Percentiles rank a stretch among this genome's conserved stretches.
Evolutionary conservation across 1,140 invertebrate species (phyloP).

Genomic region (Dendrolimus kikuchii): DNA sequence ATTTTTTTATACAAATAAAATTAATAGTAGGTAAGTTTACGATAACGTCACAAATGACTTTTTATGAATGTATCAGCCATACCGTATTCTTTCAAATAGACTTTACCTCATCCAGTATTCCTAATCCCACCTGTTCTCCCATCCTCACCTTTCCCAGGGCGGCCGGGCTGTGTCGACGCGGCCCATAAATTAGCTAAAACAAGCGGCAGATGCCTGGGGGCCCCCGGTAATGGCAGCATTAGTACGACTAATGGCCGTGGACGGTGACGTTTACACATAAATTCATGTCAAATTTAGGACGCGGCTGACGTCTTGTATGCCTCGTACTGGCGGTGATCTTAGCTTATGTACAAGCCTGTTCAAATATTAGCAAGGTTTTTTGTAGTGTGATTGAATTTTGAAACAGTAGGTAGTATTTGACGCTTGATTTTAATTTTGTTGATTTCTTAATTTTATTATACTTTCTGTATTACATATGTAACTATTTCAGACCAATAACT

Average conservation of each 20-base stretch:
- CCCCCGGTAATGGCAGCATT: conserved; percentile 61
- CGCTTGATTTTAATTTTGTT: too few relatives aligned
- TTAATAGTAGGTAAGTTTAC: too few relatives aligned
- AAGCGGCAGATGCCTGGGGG: conserved; percentile 59
- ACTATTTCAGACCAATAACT: too few relatives aligned
- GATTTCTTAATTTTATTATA: not conserved
- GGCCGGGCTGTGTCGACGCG: conserved; percentile 35
- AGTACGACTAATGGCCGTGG: conserved; percentile 62
- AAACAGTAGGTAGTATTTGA: conserved; percentile 3
- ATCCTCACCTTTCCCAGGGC: conserved; percentile 30
- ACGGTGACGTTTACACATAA: conserved; percentile 65
- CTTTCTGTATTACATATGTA: too few relatives aligned
- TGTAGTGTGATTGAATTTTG: not conserved
- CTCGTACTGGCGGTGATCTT: too few relatives aligned
- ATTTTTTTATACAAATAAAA: too few relatives aligned
- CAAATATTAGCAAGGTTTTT: not conserved
- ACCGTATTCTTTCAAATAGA: not conserved
- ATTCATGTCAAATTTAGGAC: conserved; percentile 65
- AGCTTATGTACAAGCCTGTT: too few relatives aligned
- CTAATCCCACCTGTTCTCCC: conserved; percentile 2
- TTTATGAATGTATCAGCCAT: too few relatives aligned
- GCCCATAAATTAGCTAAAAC: conserved; percentile 68
- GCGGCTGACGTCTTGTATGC: conserved; percentile 9
- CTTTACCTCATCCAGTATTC: conserved; percentile 9
- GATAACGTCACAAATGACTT: too few relatives aligned